Percentiles rank a stretch among this genome's conserved stretches.
Conservation (phyloP, 2,888 invertebrate genomes). For the Melanchra persicariae region DNA sequence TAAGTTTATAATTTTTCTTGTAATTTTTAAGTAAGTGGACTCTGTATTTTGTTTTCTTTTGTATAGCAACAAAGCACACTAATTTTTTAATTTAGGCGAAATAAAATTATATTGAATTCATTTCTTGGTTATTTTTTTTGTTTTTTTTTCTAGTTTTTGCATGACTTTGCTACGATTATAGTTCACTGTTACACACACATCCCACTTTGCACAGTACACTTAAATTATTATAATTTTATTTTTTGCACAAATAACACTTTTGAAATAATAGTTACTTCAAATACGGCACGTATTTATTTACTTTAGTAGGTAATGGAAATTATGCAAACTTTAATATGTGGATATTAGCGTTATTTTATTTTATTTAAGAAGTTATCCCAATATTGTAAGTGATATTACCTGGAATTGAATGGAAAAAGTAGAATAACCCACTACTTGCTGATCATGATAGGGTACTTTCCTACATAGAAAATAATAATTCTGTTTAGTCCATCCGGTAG, state of each 20-base stretch:
- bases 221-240: neutral
- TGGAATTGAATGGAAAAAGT: neutral
- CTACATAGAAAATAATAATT: too few relatives aligned
- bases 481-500: too few relatives aligned
- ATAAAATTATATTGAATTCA: conserved; percentile 69
- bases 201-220: neutral
- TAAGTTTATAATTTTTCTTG: conserved; percentile 71
- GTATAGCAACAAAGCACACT: conserved; percentile 66
- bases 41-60: conserved; percentile 64
- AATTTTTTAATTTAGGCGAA: conserved; percentile 66
- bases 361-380: too few relatives aligned
- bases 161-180: neutral
- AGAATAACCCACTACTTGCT: neutral
- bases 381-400: conserved; percentile 3
- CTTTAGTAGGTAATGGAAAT: neutral
- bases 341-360: too few relatives aligned
- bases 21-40: conserved; percentile 66
- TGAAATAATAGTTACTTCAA: too few relatives aligned
- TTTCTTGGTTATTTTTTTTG: conserved; percentile 48
- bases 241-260: neutral
- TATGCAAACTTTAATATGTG: neutral
- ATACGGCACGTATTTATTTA: neutral
- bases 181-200: too few relatives aligned
- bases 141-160: conserved; percentile 4
- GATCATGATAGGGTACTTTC: neutral